A percentile compares a stretch with the other conserved stretches of the same genome.
phyloP scores from a whole-genome alignment of 2,888 invertebrate genomes.

The Calephelis perditalis region DNA sequence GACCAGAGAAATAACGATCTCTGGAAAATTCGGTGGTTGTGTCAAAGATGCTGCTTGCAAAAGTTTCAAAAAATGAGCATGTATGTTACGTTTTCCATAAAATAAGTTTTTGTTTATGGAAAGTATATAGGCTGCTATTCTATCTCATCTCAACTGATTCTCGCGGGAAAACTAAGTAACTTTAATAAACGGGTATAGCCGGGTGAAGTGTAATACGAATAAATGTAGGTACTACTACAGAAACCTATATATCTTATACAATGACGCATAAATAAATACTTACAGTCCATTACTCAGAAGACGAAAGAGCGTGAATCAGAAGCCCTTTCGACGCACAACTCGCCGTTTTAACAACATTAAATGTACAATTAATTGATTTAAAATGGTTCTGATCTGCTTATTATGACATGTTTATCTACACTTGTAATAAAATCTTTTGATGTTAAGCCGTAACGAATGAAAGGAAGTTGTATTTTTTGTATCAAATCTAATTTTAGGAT shows the following conservation, averaged over 20 bases:
- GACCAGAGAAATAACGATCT: no score
- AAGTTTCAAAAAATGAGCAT: no score
- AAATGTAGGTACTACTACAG: background rate
- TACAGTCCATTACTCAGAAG: slow-evolving; percentile 1
- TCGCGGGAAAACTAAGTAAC: no score
- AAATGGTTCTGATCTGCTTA: background rate
- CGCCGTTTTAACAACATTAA: slow-evolving; percentile 7
- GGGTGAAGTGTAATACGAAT: no score
- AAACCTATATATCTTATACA: background rate
- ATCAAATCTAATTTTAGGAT: background rate
- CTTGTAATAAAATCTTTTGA: slow-evolving; percentile 4
- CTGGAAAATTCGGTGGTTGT: no score
- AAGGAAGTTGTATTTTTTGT: background rate
- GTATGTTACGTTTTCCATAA: no score
- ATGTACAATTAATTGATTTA: slow-evolving; percentile 10
- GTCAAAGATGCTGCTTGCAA: no score
- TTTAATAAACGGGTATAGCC: no score
- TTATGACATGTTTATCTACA: slow-evolving; percentile 9
- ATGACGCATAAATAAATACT: slow-evolving; percentile 1
- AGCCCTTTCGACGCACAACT: slow-evolving; percentile 8
- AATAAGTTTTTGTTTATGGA: no score
- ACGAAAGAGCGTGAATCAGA: background rate
- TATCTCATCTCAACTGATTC: no score
- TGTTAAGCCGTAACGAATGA: background rate
- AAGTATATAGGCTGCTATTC: no score